Percentiles rank a stretch among this genome's conserved stretches.
Conservation (phyloP, 2,888 invertebrate species). For the Calliphora vomitoria region DNA sequence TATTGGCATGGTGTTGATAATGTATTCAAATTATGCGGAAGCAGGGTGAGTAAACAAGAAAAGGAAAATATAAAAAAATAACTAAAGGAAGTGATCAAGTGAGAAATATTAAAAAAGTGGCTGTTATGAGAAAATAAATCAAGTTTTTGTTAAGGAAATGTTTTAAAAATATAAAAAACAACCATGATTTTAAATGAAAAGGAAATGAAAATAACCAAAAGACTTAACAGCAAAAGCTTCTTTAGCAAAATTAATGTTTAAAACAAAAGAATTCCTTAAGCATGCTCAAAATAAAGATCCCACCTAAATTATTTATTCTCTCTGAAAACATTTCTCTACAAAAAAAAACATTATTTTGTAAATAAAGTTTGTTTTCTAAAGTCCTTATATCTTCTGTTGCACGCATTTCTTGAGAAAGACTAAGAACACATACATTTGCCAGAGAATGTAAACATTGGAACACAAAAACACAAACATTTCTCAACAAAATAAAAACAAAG, state of each 20-base stretch:
- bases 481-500: too few species aligned
- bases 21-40: slow-evolving; percentile 78
- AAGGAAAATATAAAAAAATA: not conserved
- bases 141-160: not conserved
- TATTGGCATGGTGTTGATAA: slow-evolving; percentile 77
- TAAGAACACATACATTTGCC: not conserved
- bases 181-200: not conserved
- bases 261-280: too few species aligned
- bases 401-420: not conserved
- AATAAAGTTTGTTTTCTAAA: too few species aligned
- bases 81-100: not conserved
- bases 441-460: too few species aligned
- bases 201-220: not conserved
- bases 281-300: too few species aligned
- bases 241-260: too few species aligned
- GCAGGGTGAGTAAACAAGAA: slow-evolving; percentile 77
- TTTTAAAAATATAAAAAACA: not conserved
- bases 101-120: not conserved
- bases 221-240: not conserved
- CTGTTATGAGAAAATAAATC: too few species aligned
- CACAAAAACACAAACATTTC: too few species aligned
- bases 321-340: too few species aligned
- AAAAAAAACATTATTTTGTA: too few species aligned
- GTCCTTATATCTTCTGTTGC: too few species aligned
- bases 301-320: too few species aligned